Conservation (phyloP, 1,140 invertebrate genomes). For the Protaetia brevitarsis region DNA sequence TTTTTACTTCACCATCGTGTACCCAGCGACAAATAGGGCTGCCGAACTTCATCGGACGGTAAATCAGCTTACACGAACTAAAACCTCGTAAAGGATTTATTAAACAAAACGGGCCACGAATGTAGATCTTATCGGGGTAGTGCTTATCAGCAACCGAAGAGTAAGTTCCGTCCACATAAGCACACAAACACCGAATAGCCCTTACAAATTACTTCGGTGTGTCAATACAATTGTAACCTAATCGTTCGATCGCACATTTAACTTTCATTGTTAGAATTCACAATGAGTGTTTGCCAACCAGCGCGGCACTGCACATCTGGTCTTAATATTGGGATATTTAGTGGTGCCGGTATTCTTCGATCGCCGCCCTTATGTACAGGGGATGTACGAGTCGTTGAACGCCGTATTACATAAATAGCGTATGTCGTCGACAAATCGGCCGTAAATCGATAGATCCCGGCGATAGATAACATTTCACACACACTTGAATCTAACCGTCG, state of each 20-base stretch:
- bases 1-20: neutral
- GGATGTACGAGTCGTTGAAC: conserved; percentile 32
- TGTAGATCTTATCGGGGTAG: conserved; percentile 31
- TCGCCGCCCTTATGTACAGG: conserved; percentile 30
- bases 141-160: conserved; percentile 35
- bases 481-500: conserved; percentile 38
- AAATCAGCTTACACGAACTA: conserved; percentile 26
- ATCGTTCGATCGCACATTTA: conserved; percentile 47
- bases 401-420: conserved; percentile 41
- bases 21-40: neutral
- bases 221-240: conserved; percentile 47
- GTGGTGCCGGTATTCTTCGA: conserved; percentile 19
- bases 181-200: conserved; percentile 37
- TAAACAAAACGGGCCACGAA: conserved; percentile 41
- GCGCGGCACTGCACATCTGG: conserved; percentile 42
- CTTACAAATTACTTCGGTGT: conserved; percentile 45
- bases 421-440: conserved; percentile 40
- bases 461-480: conserved; percentile 38
- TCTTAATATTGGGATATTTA: conserved; percentile 30
- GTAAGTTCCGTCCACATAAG: conserved; percentile 6
- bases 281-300: conserved; percentile 46
- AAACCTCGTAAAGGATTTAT: conserved; percentile 40
- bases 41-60: neutral
- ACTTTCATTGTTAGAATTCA: conserved; percentile 45
- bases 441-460: conserved; percentile 40